Conservation (phyloP, 2,888 invertebrate species). For the Caenorhabditis afra region DNA sequence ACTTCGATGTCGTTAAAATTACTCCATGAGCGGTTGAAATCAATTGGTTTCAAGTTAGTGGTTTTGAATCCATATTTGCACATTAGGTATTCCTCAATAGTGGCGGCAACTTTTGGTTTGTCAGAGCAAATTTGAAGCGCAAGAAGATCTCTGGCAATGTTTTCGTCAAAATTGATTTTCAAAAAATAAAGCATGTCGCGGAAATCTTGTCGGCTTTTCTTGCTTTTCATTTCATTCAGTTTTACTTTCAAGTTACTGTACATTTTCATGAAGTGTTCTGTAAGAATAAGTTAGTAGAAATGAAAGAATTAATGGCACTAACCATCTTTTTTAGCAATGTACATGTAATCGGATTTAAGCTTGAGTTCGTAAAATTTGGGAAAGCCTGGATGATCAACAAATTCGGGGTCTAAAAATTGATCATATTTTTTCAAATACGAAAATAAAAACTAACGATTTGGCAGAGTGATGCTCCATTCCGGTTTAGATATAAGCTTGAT, state of each 20-base stretch:
- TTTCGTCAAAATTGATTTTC: constrained; percentile 6
- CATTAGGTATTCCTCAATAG: constrained; percentile 12
- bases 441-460: constrained; percentile 2
- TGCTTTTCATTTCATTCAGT: neutral
- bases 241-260: neutral
- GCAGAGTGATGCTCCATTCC: constrained; percentile 2
- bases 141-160: constrained; percentile 2
- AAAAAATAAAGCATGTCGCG: neutral
- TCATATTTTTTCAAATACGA: too few species aligned
- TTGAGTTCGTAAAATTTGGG: constrained; percentile 5
- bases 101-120: neutral
- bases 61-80: neutral
- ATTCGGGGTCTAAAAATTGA: neutral
- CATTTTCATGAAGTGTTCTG: constrained; percentile 21
- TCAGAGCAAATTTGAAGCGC: neutral
- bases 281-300: neutral
- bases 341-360: constrained; percentile 13
- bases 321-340: too few species aligned
- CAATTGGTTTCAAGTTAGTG: neutral
- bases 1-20: neutral
- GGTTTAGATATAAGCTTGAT: neutral
- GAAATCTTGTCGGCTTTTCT: neutral
- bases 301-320: too few species aligned
- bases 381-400: constrained; percentile 6
- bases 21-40: neutral